Percentiles rank a stretch among this genome's conserved stretches.
phyloP scores from a whole-genome alignment of 2,797 vertebrate species.

The Crocidura indochinensis region DNA sequence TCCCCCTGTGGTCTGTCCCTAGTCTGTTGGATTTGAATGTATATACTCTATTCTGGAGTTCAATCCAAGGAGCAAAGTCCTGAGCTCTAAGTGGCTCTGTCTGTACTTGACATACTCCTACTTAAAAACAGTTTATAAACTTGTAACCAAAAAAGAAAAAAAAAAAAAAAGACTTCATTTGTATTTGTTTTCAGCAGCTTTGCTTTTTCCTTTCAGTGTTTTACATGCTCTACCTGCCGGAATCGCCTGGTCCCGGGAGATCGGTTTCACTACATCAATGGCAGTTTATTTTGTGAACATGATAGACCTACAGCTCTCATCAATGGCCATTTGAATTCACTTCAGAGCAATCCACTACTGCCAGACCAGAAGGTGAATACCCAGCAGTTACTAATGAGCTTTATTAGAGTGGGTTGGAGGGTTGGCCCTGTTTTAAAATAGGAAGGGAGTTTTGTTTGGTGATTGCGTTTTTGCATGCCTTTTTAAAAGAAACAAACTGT shows the following conservation, averaged over 20 bases:
- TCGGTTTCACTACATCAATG: slow-evolving; percentile 99
- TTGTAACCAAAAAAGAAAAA: slow-evolving; percentile 71
- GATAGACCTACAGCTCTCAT: slow-evolving; percentile 99
- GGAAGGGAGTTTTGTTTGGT: slow-evolving; percentile 54
- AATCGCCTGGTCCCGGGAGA: slow-evolving; percentile 99
- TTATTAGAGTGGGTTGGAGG: slow-evolving; percentile 87
- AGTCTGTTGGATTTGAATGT: not conserved
- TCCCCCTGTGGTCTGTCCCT: not conserved
- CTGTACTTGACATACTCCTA: slow-evolving; percentile 69
- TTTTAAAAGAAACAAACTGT: slow-evolving; percentile 63
- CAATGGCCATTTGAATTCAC: slow-evolving; percentile 99
- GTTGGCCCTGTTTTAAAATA: slow-evolving; percentile 78
- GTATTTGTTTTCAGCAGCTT: slow-evolving; percentile 86
- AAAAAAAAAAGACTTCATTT: slow-evolving; percentile 77
- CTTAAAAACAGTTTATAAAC: slow-evolving; percentile 83
- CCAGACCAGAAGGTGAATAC: slow-evolving; percentile 99
- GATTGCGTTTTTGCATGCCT: slow-evolving; percentile 28
- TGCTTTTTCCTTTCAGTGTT: slow-evolving; percentile 93
- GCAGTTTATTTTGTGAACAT: slow-evolving; percentile 99
- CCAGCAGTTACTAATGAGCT: slow-evolving; percentile 90
- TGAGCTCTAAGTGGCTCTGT: slow-evolving; percentile 73
- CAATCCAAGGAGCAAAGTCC: slow-evolving; percentile 45
- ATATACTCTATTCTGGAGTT: not conserved
- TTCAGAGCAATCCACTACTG: slow-evolving; percentile 99
- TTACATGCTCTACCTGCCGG: slow-evolving; percentile 99